Base-by-base conservation (phyloP, 1,140 invertebrate genomes). In the Diorhabda elongata region DNA sequence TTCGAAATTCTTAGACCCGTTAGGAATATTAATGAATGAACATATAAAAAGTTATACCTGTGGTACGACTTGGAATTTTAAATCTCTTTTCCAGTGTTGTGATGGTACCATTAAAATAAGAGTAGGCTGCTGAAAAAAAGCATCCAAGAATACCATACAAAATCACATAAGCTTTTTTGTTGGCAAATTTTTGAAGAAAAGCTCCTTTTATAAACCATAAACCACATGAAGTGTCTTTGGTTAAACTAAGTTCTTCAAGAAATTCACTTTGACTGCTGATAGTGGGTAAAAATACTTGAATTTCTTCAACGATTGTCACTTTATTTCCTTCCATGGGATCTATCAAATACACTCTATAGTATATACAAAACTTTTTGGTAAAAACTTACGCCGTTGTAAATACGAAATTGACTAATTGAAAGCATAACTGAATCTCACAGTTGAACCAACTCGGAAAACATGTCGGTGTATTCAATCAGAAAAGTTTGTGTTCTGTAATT, bases 1-100 rank as follows among this genome's bases (percentile, higher is more conserved):
- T 26, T 26, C 0, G 26, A 26, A 26, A 26, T 26, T 26, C 26
- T 0, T 26, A 26, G 26, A 26, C 26, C 26, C 26, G 26, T 26
- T 26, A 26, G 26, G 26, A 26, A 26, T 26, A 1, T 1, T 26
- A 58, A n/a, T 3, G 57, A 4, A 42, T 43, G 44, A 67, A 64
- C 60, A 75, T 26, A 26, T 26, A 26, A 26, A 26, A 26, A 26
- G 26, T 26, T 80, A 82, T 78, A 88, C 90, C 91, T 64, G 89
- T 90, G 45, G 88, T 90, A 79, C 88, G 87, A 5, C 89, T 91
- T 1, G 90, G 89, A 75, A 93, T 92, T 75, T 90, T 91, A 77
- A 91, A 94, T 71, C 91, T 84, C 76, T 93, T 93, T 78, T 94
- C 91, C 43, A 93, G 83, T 1, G 91, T 94, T 44, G 91, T 91